A percentile compares a stretch with the other conserved stretches of the same genome.
Conservation (phyloP, 2,888 invertebrate genomes). For the Laspeyria flexula region DNA sequence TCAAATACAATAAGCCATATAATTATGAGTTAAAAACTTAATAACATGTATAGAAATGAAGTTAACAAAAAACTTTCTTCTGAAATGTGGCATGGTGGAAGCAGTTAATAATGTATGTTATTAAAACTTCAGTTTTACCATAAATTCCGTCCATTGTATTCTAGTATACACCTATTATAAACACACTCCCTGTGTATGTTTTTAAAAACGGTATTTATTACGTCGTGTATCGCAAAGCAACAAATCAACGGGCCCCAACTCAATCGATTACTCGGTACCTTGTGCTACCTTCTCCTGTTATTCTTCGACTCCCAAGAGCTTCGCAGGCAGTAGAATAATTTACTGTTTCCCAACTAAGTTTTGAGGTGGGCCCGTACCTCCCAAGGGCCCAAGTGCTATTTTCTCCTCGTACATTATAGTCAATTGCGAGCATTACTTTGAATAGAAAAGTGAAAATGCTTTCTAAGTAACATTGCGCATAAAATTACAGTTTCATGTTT, state of each 20-base stretch:
- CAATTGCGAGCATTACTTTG: constrained; percentile 50
- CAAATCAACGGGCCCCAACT: constrained; percentile 37
- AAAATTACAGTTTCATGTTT: constrained; percentile 8
- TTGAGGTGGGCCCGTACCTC: constrained; percentile 64
- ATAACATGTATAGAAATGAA: no score
- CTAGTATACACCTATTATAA: no score
- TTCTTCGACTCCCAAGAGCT: constrained; percentile 62
- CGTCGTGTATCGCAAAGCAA: constrained; percentile 25
- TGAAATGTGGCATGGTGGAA: no score
- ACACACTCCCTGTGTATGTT: no score
- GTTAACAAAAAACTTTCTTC: no score
- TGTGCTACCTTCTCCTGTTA: constrained; percentile 65
- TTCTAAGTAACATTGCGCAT: constrained; percentile 6
- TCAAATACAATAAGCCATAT: no score
- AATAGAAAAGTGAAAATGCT: constrained; percentile 36
- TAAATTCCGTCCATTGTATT: no score
- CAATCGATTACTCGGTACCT: constrained; percentile 61
- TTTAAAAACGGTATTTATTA: constrained; percentile 12
- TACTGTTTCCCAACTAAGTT: constrained; percentile 74
- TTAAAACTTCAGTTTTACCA: no score
- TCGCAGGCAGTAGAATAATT: constrained; percentile 67
- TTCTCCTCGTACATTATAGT: constrained; percentile 56
- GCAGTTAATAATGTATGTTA: no score
- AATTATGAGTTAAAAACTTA: no score
- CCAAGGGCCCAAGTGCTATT: constrained; percentile 52